Evolutionary conservation across 2,888 invertebrate species (phyloP), one percentile per base, ranked within the genome.

Genomic region (Lochmaea capreae): DNA sequence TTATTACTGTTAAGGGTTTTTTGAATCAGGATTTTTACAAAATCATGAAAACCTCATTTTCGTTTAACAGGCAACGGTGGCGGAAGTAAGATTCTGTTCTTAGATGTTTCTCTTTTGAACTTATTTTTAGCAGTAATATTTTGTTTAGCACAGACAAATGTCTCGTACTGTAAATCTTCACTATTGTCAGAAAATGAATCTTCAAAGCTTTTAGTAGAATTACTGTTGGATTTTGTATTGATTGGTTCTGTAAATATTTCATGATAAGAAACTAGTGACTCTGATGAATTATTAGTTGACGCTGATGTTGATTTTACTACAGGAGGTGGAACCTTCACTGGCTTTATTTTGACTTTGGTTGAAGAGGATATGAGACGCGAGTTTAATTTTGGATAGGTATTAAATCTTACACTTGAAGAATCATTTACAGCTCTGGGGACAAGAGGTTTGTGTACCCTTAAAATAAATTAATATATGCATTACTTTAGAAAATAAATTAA

Each of bases 321-420:
- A 22, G 74, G 74, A 14, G 74, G 74, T 14, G 71, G 43, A 52
- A 74, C 71, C 67, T 59, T 67, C 1, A 70, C 59, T 0, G 68
- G 68, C 3, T 42, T n/a, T n/a, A n/a, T n/a, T 65, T 74, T 71
- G 3, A 39, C 33, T 61, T 69, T 66, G 16, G n/a, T 73, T 10
- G 49, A 58, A 11, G 57, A 16, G 6, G 54, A 52, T 18, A 65
- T 62, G 42, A 72, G 46, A 0, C 58, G 63, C 16, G 72, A 65
- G 46, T 68, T 67, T 14, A 54, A 52, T 16, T 59, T 59, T 59
- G 59, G 59, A 33, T 26, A 59, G 26, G 33, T 59, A 33, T 59
- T 26, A 12, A 59, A 59, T 59, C 14, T 59, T 33, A 14, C 12
- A 59, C 2, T 10, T 33, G 33, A 3, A 22, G 58, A 58, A 6